Percentiles rank a stretch among this genome's conserved stretches.
Conservation (phyloP, 2,888 invertebrate genomes). For the Ypsolopha scabrella region DNA sequence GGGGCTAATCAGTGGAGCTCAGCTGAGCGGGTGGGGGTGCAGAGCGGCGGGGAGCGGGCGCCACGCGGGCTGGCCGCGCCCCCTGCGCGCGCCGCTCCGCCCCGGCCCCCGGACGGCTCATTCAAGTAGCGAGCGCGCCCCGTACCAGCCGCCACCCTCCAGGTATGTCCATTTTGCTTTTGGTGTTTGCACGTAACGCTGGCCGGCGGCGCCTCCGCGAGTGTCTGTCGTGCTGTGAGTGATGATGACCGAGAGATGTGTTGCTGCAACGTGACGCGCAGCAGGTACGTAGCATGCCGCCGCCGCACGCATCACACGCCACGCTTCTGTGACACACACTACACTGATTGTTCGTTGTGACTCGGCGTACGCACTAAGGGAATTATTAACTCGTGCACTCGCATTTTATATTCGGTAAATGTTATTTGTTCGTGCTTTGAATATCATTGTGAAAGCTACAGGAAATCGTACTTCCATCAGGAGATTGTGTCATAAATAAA, state of each 20-base stretch:
- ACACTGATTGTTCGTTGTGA: slow-evolving; percentile 14
- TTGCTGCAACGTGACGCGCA: slow-evolving; percentile 3
- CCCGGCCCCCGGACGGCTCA: slow-evolving; percentile 64
- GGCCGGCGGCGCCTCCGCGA: slow-evolving; percentile 45
- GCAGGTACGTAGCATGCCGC: slow-evolving; percentile 44
- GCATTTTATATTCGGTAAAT: not conserved
- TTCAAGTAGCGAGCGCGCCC: slow-evolving; percentile 67
- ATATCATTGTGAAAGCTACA: too few relatives aligned
- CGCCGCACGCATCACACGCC: slow-evolving; percentile 12
- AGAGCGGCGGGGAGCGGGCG: slow-evolving; percentile 43
- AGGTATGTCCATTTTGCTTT: slow-evolving; percentile 68
- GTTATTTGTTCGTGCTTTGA: too few relatives aligned
- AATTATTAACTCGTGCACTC: not conserved
- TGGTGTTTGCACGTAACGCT: slow-evolving; percentile 59
- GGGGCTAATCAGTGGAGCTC: slow-evolving; percentile 62
- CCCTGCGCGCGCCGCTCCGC: slow-evolving; percentile 70
- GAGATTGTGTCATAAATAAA: not conserved
- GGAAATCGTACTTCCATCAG: not conserved
- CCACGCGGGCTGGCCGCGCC: slow-evolving; percentile 73
- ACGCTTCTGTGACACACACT: slow-evolving; percentile 19
- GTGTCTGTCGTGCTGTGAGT: slow-evolving; percentile 57
- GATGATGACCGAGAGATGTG: slow-evolving; percentile 18
- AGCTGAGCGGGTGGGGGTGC: slow-evolving; percentile 52
- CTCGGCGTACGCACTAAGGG: not conserved
- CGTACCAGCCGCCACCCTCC: slow-evolving; percentile 63